phyloP scores from a whole-genome alignment of 2,113 vertebrate species.

The Anguilla japonica region DNA sequence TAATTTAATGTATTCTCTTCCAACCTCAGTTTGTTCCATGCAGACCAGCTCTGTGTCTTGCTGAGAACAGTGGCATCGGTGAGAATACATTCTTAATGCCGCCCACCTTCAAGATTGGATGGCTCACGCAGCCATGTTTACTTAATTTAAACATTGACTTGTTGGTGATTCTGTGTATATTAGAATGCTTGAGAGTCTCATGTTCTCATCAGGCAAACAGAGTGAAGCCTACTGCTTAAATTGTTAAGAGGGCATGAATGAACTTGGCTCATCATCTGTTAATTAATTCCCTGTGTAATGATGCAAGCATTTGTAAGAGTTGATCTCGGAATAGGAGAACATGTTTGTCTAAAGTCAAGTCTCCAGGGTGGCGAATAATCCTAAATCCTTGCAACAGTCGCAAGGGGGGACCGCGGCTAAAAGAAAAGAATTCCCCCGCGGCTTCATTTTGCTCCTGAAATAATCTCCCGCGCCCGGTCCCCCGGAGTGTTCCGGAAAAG shows the following conservation, averaged over 20 bases:
- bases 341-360: slow-evolving; percentile 46
- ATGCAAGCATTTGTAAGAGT: slow-evolving; percentile 77
- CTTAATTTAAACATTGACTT: too few species aligned
- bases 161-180: neutral
- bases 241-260: slow-evolving; percentile 51
- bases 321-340: slow-evolving; percentile 57
- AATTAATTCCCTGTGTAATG: slow-evolving; percentile 75
- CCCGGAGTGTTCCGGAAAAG: neutral
- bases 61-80: too few species aligned
- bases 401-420: slow-evolving; percentile 5
- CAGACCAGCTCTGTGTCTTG: neutral
- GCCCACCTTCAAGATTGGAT: too few species aligned
- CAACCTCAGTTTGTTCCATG: neutral
- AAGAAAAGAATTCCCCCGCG: slow-evolving; percentile 1
- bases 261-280: slow-evolving; percentile 62
- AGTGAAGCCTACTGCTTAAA: slow-evolving; percentile 25
- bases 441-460: neutral
- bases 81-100: too few species aligned
- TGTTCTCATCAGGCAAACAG: slow-evolving; percentile 34
- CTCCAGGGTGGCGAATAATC: slow-evolving; percentile 11
- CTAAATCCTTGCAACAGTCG: slow-evolving; percentile 27
- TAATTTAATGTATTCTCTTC: neutral
- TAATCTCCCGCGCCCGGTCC: neutral
- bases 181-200: neutral
- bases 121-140: too few species aligned